Evolutionary conservation across 2,113 vertebrate species (phyloP), one percentile per base, ranked within the genome.

Genomic region (Upupa epops): DNA sequence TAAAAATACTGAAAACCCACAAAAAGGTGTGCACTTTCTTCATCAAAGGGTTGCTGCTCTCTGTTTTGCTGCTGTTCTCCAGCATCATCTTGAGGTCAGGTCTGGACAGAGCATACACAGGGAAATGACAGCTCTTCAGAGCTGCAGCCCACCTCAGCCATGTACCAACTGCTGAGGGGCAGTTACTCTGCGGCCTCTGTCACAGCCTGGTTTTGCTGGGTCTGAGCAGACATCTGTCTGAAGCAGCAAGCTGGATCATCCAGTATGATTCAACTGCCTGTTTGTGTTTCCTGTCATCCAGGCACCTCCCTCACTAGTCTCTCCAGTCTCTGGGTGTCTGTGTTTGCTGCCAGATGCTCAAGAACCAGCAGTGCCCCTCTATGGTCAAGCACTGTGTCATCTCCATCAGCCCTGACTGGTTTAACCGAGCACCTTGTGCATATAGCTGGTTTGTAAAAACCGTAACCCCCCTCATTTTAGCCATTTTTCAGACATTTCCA

Each of bases 91-190:
- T 5, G 5, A 64, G 87, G 81, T 66, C 78, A 85, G 84, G 61
- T 14, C 58, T 28, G 46, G 56, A 37, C n/a, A 24, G 28, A 13
- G 34, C 0, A 0, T 1, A 29, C 13, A 2, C 8, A 18, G 26
- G 58, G 70, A 36, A 4, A 10, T 6, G 0, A 2, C 1, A 29
- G 80, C 81, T 51, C 71, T 21, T 40, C 63, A 54, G 40, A 31
- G 19, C 51, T 0, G 0, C 1, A 6, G 28, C 7, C 55, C 73
- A 48, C 52, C 72, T 40, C 65, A n/a, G 83, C 17, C 83, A 7
- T 0, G 4, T 2, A 6, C 64, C 73, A 31, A 8, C 86, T 72
- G 70, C 81, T 40, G 40, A 61, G 63, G 34, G 34, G 26, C 24
- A 5, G 59, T 68, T 3, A 18, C 25, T 54, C 59, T 11, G 61